phyloP scores from a whole-genome alignment of 2,113 vertebrate genomes.

The Pelecanus crispus region DNA sequence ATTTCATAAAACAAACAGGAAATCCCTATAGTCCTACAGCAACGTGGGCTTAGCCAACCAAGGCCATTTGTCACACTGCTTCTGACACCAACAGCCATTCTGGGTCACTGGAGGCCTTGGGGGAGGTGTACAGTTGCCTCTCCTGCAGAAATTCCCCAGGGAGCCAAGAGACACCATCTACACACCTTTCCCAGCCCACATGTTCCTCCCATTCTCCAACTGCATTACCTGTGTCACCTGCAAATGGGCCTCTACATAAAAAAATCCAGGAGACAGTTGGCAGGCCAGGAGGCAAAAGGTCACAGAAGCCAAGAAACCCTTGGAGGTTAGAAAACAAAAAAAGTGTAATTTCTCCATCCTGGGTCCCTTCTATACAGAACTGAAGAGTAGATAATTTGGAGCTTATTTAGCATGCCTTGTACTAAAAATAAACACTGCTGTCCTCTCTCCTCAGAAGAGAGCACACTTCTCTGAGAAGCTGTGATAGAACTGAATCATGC shows the following conservation, averaged over 20 bases:
- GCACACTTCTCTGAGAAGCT: neutral
- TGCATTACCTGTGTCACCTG: neutral
- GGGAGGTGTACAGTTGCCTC: fast-evolving
- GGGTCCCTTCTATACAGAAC: neutral
- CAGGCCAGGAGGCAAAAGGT: neutral
- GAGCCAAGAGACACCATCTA: neutral
- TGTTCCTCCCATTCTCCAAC: neutral
- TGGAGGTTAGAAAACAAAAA: neutral
- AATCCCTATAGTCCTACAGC: neutral
- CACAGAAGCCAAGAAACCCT: neutral
- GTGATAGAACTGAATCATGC: neutral
- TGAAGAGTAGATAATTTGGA: neutral
- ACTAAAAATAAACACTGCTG: neutral
- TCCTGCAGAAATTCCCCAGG: neutral
- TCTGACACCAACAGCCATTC: neutral
- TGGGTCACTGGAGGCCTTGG: neutral
- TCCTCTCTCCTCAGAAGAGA: neutral
- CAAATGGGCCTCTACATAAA: neutral
- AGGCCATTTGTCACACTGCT: neutral
- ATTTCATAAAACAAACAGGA: neutral
- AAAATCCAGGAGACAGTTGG: neutral
- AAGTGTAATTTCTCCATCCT: neutral
- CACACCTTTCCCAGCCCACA: fast-evolving
- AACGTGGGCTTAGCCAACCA: neutral
- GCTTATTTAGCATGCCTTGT: neutral